Conservation (phyloP, 2,797 vertebrate species). For the Trematomus bernacchii region DNA sequence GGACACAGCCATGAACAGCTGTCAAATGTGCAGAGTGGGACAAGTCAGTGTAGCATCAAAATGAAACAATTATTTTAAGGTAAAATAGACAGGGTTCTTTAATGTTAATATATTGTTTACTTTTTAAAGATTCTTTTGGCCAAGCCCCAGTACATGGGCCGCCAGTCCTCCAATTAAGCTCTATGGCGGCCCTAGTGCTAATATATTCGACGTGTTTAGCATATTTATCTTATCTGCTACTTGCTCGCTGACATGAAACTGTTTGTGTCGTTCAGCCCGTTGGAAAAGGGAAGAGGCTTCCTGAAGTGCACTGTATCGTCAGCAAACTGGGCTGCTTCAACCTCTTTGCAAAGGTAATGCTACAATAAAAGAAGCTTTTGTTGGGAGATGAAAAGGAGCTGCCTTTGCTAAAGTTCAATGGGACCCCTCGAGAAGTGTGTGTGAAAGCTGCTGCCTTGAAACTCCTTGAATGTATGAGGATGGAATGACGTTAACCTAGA, state of each 20-base stretch:
- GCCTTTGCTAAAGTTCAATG: slow-evolving; percentile 18
- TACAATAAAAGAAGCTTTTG: slow-evolving; percentile 11
- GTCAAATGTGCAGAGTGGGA: no score
- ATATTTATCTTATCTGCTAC: neutral
- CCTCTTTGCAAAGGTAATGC: slow-evolving; percentile 96
- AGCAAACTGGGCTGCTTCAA: slow-evolving; percentile 98
- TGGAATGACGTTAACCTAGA: slow-evolving; percentile 30
- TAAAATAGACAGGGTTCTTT: no score
- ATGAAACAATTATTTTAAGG: no score
- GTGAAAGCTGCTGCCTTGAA: slow-evolving; percentile 25
- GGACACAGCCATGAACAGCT: no score
- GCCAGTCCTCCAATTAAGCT: no score
- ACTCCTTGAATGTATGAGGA: slow-evolving; percentile 26
- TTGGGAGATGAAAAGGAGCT: slow-evolving; percentile 23
- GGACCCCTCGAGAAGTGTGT: slow-evolving; percentile 40
- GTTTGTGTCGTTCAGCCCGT: slow-evolving; percentile 87
- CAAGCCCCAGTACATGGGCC: no score
- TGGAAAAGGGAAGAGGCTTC: slow-evolving; percentile 95
- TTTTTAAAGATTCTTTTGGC: no score
- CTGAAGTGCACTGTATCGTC: slow-evolving; percentile 97
- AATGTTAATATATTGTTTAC: no score
- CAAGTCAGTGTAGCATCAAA: no score
- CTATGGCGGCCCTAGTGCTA: no score
- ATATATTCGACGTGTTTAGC: neutral
- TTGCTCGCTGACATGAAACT: slow-evolving; percentile 40